phyloP scores from a whole-genome alignment of 2,888 invertebrate species.

The Stenolophus ochropezus region DNA sequence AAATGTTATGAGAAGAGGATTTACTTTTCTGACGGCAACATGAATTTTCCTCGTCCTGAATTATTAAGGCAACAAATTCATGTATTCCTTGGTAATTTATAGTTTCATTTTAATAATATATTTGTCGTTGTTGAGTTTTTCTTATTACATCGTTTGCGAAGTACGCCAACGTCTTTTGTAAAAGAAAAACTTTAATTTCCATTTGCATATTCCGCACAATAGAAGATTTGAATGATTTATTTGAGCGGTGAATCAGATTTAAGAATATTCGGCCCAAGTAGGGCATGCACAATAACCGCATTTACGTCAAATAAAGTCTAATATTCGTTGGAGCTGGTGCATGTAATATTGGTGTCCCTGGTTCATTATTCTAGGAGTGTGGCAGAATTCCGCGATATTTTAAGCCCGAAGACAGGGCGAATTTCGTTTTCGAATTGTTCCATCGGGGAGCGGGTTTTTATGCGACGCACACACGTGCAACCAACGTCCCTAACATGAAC shows the following conservation, averaged over 20 bases:
- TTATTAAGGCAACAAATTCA: too few relatives aligned
- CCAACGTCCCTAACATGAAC: conserved; percentile 55
- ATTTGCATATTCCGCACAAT: background rate
- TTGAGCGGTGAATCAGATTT: background rate
- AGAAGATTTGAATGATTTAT: conserved; percentile 4
- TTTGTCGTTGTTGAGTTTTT: too few relatives aligned
- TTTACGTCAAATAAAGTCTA: conserved; percentile 22
- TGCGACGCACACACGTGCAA: conserved; percentile 51
- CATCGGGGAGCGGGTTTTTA: conserved; percentile 45
- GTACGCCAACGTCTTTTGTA: background rate
- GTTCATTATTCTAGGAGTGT: conserved; percentile 28
- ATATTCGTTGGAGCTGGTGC: background rate
- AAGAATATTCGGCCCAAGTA: background rate
- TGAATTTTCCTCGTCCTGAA: too few relatives aligned
- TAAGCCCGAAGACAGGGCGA: conserved; percentile 42
- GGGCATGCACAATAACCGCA: conserved; percentile 43
- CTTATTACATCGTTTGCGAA: background rate
- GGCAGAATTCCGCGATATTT: conserved; percentile 22
- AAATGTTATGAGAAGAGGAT: too few relatives aligned
- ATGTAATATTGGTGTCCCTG: background rate
- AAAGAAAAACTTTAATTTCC: background rate
- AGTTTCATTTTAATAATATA: too few relatives aligned
- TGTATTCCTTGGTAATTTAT: too few relatives aligned
- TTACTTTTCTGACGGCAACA: too few relatives aligned
- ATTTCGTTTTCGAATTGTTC: conserved; percentile 54